phyloP scores from a whole-genome alignment of 2,113 vertebrate genomes.

The Pholis gunnellus region DNA sequence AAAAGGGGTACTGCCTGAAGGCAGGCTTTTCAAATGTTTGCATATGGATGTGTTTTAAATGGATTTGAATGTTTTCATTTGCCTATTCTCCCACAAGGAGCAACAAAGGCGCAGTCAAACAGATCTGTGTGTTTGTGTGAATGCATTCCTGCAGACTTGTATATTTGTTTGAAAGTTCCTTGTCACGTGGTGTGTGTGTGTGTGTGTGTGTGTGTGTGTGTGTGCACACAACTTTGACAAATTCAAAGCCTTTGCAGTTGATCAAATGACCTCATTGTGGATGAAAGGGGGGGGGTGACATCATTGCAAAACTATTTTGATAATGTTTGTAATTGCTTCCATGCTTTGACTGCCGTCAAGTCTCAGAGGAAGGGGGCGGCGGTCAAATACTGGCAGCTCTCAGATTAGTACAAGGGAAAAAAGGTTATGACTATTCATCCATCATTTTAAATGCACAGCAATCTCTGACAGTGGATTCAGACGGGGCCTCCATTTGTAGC shows the following conservation, averaged over 20 bases:
- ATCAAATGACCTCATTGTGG: constrained; percentile 66
- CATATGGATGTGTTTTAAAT: constrained; percentile 69
- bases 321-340: constrained; percentile 81
- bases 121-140: constrained; percentile 17
- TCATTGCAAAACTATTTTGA: constrained; percentile 75
- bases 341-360: constrained; percentile 69
- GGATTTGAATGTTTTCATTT: constrained; percentile 66
- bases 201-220: constrained; percentile 5
- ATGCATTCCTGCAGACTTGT: constrained; percentile 34
- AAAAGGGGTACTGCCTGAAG: constrained; percentile 37
- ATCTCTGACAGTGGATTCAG: constrained; percentile 60
- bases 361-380: background rate
- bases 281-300: constrained; percentile 69
- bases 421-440: constrained; percentile 72
- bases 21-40: constrained; percentile 55
- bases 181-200: background rate
- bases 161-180: constrained; percentile 11
- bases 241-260: constrained; percentile 63
- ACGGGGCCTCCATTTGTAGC: constrained; percentile 62
- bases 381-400: constrained; percentile 56
- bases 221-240: constrained; percentile 25
- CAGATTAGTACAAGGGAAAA: constrained; percentile 48
- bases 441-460: constrained; percentile 68
- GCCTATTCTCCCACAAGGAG: constrained; percentile 38
- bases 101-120: constrained; percentile 43